A percentile compares a stretch with the other conserved stretches of the same genome.
Evolutionary conservation across 2,113 vertebrate genomes (phyloP).

Genomic region (Neodontobutis hainanensis): DNA sequence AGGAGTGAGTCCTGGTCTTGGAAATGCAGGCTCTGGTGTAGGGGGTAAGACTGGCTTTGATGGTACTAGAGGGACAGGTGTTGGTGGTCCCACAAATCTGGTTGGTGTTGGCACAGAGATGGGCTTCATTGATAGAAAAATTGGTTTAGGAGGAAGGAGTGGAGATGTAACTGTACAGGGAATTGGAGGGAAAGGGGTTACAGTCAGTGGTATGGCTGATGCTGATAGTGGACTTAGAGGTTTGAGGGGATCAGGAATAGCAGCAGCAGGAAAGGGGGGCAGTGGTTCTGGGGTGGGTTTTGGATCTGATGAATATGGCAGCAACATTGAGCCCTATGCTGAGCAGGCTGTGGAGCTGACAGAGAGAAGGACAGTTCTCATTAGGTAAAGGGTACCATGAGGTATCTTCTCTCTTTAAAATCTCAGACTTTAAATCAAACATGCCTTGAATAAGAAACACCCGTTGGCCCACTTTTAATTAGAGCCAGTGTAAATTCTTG

Average conservation of each 20-base stretch:
- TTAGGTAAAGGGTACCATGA: constrained; percentile 76
- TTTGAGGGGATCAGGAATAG: constrained; percentile 13
- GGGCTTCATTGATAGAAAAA: neutral
- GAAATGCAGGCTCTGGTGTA: neutral
- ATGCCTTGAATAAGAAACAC: neutral
- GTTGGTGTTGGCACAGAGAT: constrained; percentile 3
- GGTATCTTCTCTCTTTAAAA: constrained; percentile 8
- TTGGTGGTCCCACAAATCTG: neutral
- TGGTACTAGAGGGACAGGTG: neutral
- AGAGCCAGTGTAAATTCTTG: neutral
- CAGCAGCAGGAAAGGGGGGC: constrained; percentile 17
- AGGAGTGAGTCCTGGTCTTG: neutral
- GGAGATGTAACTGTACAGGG: constrained; percentile 1
- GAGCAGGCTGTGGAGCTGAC: constrained; percentile 79
- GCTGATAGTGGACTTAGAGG: constrained; percentile 22
- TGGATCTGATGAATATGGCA: constrained; percentile 41
- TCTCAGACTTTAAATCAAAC: neutral
- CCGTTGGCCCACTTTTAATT: neutral
- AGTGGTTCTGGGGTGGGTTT: constrained; percentile 23
- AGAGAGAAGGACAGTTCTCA: constrained; percentile 78
- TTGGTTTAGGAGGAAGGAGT: neutral
- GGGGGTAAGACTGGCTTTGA: neutral
- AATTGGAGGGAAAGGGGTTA: neutral
- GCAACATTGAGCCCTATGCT: constrained; percentile 49
- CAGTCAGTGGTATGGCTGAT: constrained; percentile 1